phyloP scores from a whole-genome alignment of 2,797 vertebrate species.

The Amblyraja radiata region DNA sequence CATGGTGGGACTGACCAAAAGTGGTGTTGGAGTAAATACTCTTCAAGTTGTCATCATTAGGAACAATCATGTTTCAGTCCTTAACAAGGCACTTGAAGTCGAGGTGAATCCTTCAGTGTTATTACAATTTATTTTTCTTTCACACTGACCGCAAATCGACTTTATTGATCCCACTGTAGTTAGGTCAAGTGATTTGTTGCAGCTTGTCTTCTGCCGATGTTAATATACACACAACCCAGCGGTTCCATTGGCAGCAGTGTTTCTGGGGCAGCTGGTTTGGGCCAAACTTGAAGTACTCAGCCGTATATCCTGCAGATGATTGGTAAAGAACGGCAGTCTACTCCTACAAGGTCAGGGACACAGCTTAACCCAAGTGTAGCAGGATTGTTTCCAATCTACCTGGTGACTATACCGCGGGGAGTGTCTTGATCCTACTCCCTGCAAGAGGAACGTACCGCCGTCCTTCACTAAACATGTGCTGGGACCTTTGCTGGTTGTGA shows the following conservation, averaged over 20 bases:
- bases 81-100: not conserved
- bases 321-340: too few relatives aligned
- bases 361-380: too few relatives aligned
- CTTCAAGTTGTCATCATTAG: not conserved
- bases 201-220: not conserved
- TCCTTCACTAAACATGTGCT: too few relatives aligned
- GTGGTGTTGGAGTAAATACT: not conserved
- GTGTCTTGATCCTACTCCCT: too few relatives aligned
- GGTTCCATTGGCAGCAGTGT: not conserved
- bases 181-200: constrained; percentile 22
- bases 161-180: not conserved
- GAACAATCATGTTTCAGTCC: not conserved
- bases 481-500: too few relatives aligned
- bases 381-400: too few relatives aligned
- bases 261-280: not conserved
- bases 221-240: not conserved
- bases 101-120: not conserved
- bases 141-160: not conserved
- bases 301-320: not conserved
- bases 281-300: not conserved
- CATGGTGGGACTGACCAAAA: not conserved
- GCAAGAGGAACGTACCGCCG: too few relatives aligned
- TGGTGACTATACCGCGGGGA: too few relatives aligned
- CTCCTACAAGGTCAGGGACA: too few relatives aligned
- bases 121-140: constrained; percentile 11